Conservation (phyloP, 1,140 invertebrate genomes). For the Trachymyrmex cornetzi region DNA sequence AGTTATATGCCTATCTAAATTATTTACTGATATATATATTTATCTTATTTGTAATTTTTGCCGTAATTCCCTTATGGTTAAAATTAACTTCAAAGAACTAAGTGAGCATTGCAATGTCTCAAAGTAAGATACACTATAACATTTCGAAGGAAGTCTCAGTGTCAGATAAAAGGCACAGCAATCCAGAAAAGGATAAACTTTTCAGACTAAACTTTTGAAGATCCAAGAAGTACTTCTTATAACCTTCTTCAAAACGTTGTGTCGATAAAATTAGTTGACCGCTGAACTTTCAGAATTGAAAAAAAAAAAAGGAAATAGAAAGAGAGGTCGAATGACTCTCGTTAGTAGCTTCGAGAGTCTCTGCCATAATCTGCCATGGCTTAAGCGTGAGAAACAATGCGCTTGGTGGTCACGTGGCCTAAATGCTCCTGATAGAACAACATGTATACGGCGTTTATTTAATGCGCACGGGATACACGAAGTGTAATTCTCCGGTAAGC, state of each 20-base stretch:
- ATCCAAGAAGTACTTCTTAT: neutral
- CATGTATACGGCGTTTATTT: conserved; percentile 20
- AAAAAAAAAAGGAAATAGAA: neutral
- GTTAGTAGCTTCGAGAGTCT: conserved; percentile 4
- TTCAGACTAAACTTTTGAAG: neutral
- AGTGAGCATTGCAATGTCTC: neutral
- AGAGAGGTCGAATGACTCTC: neutral
- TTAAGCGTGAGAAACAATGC: conserved; percentile 58
- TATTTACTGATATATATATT: neutral
- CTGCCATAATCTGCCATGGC: neutral
- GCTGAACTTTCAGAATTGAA: neutral
- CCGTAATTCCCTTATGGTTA: neutral
- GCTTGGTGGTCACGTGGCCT: neutral
- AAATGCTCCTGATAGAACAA: conserved; percentile 38
- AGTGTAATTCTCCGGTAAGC: conserved; percentile 49
- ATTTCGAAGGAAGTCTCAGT: neutral
- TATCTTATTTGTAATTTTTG: neutral
- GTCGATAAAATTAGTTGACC: neutral
- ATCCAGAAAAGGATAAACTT: neutral
- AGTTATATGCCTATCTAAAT: neutral
- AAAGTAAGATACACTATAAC: neutral
- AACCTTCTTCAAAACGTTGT: neutral
- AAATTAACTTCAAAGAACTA: neutral
- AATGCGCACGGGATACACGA: neutral
- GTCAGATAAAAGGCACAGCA: neutral